Percentiles rank a stretch among this genome's conserved stretches.
These are phyloP conservation scores for Cephonodes hylas DNA, from an alignment of 2,888 invertebrate species.

Conservation along the genomic window DNA sequence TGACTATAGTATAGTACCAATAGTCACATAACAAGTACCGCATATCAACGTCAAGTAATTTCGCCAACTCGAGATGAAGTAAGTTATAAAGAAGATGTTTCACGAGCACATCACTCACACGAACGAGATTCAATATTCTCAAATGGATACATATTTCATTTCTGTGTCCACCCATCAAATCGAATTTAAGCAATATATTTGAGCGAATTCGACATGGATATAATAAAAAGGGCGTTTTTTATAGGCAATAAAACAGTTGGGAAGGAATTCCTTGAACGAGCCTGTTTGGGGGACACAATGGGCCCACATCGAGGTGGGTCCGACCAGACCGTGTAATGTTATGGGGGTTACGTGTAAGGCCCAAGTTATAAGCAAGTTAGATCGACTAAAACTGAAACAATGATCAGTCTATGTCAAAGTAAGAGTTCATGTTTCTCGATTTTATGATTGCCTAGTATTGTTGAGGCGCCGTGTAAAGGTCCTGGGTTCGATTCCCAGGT, in stretches of 20 bases:
- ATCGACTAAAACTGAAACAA: no score
- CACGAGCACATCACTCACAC: background rate
- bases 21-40: no score
- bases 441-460: no score
- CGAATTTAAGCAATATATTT: background rate
- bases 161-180: background rate
- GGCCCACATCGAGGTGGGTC: conserved; percentile 3
- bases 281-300: conserved; percentile 11
- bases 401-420: no score
- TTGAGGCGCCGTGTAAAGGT: no score
- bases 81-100: background rate
- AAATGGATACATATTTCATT: background rate
- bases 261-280: background rate
- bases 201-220: background rate
- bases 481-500: no score
- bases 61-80: background rate
- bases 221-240: conserved; percentile 9
- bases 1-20: no score
- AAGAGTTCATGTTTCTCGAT: no score
- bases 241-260: conserved; percentile 12
- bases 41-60: no score
- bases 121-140: background rate
- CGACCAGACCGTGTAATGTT: conserved; percentile 11
- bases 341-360: background rate
- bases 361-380: background rate